phyloP scores from a whole-genome alignment of 2,797 vertebrate genomes.

The Melanotaenia maccullochi region DNA sequence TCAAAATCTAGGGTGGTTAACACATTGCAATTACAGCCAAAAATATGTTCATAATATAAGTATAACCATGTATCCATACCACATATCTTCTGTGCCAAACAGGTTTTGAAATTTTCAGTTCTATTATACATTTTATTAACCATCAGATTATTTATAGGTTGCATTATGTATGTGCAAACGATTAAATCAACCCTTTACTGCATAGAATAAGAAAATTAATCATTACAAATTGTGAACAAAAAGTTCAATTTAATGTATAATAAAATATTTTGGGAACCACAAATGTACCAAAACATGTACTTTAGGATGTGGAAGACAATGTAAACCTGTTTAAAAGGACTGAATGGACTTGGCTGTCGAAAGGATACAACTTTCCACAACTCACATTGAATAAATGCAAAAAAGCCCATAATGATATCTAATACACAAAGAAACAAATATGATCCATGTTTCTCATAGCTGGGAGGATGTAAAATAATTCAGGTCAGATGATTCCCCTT shows the following conservation, averaged over 20 bases:
- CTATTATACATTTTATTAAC: not conserved
- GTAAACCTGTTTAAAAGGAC: conserved; percentile 10
- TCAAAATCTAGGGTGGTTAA: conserved; percentile 34
- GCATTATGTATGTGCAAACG: conserved; percentile 2
- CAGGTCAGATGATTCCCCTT: not conserved
- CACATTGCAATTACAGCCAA: conserved; percentile 14
- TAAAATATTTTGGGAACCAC: not conserved
- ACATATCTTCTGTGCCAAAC: too few relatives aligned
- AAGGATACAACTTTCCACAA: not conserved
- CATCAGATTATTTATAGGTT: not conserved
- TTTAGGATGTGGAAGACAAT: not conserved
- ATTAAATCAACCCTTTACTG: conserved; percentile 56
- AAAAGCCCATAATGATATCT: not conserved
- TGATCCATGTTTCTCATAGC: not conserved
- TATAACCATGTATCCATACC: not conserved
- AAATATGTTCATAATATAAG: conserved; percentile 21
- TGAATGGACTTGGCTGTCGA: conserved; percentile 19
- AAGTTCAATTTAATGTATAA: not conserved
- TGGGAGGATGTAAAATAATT: not conserved
- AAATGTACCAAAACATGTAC: not conserved
- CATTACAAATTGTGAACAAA: not conserved
- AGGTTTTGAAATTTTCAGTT: conserved; percentile 1
- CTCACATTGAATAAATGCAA: not conserved
- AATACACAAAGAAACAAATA: not conserved
- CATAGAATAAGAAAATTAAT: conserved; percentile 16